Evolutionary conservation across 2,797 vertebrate genomes (phyloP).

Genomic region (Artibeus lituratus): DNA sequence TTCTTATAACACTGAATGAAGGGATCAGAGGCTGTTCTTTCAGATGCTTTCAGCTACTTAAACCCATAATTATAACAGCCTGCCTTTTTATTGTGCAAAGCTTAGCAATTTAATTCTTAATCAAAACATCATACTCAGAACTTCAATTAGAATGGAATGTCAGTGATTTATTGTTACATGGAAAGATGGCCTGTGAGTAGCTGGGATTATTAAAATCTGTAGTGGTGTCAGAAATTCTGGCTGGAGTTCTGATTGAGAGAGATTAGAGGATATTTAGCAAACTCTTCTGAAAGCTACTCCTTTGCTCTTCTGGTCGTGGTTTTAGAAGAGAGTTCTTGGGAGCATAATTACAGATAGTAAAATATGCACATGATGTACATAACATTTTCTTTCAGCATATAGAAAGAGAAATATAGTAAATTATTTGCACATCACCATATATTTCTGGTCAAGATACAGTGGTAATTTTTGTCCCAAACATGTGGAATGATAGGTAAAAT

Average conservation of each 20-base stretch:
- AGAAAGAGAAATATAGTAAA: neutral
- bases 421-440: neutral
- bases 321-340: neutral
- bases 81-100: slow-evolving; percentile 35
- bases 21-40: neutral
- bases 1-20: neutral
- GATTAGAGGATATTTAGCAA: slow-evolving; percentile 31
- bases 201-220: slow-evolving; percentile 47
- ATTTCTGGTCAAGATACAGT: neutral
- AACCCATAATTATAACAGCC: neutral
- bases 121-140: slow-evolving; percentile 52
- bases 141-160: neutral
- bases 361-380: neutral
- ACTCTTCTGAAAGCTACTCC: neutral
- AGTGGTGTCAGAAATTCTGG: neutral
- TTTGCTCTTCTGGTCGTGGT: slow-evolving; percentile 8
- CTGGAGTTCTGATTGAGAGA: neutral
- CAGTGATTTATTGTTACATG: slow-evolving; percentile 37
- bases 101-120: slow-evolving; percentile 49
- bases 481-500: neutral
- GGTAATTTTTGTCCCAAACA: neutral
- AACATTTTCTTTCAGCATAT: neutral
- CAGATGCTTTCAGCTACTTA: slow-evolving; percentile 14
- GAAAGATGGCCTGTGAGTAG: slow-evolving; percentile 9
- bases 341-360: neutral